phyloP scores from a whole-genome alignment of 2,113 vertebrate genomes.

The Laticauda laticaudata region DNA sequence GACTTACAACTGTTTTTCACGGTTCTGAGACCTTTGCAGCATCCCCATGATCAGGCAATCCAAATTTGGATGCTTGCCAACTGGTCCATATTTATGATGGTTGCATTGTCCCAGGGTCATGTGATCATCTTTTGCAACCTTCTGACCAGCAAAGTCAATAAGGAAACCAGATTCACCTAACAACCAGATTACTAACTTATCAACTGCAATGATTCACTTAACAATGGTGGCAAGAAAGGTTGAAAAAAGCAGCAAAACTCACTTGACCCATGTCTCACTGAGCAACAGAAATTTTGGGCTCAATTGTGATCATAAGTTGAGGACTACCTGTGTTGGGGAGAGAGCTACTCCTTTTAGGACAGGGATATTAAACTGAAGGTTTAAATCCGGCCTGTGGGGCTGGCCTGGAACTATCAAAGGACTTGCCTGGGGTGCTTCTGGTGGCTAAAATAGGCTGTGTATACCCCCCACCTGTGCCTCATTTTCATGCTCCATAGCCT shows the following conservation, averaged over 20 bases:
- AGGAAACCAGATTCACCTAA: neutral
- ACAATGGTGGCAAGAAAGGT: neutral
- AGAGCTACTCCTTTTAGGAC: neutral
- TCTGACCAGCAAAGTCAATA: neutral
- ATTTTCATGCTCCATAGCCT: too few species aligned
- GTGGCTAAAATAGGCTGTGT: too few species aligned
- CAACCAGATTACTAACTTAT: neutral
- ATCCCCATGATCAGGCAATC: too few species aligned
- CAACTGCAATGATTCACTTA: neutral
- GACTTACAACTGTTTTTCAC: neutral
- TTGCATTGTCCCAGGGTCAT: neutral
- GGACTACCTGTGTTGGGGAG: neutral
- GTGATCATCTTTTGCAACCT: neutral
- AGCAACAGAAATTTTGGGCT: neutral
- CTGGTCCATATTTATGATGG: neutral
- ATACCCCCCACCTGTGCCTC: too few species aligned
- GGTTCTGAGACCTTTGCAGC: too few species aligned
- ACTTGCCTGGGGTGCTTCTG: too few species aligned
- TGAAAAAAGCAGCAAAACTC: neutral
- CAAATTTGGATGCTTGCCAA: neutral
- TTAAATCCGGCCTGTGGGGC: too few species aligned
- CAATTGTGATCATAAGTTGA: neutral
- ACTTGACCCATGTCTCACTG: neutral
- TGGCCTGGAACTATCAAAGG: too few species aligned
- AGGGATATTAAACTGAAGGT: too few species aligned